Base-by-base conservation (phyloP, 2,113 vertebrate genomes). In the Ptilorrhoa leucosticta region DNA sequence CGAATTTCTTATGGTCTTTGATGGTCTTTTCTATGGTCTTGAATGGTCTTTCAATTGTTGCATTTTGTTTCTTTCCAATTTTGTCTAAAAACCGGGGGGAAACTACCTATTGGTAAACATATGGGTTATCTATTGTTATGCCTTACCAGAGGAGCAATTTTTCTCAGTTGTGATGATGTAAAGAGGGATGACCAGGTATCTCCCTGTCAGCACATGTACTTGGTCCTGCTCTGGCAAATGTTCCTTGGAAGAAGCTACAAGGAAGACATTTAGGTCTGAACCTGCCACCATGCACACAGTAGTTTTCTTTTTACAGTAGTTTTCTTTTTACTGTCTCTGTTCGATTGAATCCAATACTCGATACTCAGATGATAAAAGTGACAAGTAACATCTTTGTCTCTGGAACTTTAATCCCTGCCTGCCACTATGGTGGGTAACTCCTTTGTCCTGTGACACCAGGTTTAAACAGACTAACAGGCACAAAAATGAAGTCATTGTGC, bases 201-300 rank as follows among this genome's bases (percentile, higher is more conserved):
- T 47, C n/a, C 23, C 12, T 58, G 33, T 30, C 35, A 87, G 50
- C 26, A 23, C 1, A 1, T 15, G 14, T 10, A 26, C 11, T 28
- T 83, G 26, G 39, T 44, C 15, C 19, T 77, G 21, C 33, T 77
- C 35, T 39, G 20, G 23, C 4, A 58, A 77, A 70, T 14, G 13
- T 12, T 66, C 15, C 20, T 3, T 37, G n/a, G 27, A 81, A 87
- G 27, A 8, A 23, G 20, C 13, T 51, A 3, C 21, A 54, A 47
- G 16, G 9, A 87, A 6, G 3, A 11, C 1, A 2, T 39, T 73
- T 56, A 63, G 11, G 4, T 61, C 47, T 70, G 24, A 50, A 40
- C 9, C 2, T 11, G 4, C 18, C 45, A 28, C 24, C 12, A 5
- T 26, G 45, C 3, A 4, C 15, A 56, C 6, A 35, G 11, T 2